Evolutionary conservation across 2,113 vertebrate species (phyloP).

Genomic region (Noturus placidus): DNA sequence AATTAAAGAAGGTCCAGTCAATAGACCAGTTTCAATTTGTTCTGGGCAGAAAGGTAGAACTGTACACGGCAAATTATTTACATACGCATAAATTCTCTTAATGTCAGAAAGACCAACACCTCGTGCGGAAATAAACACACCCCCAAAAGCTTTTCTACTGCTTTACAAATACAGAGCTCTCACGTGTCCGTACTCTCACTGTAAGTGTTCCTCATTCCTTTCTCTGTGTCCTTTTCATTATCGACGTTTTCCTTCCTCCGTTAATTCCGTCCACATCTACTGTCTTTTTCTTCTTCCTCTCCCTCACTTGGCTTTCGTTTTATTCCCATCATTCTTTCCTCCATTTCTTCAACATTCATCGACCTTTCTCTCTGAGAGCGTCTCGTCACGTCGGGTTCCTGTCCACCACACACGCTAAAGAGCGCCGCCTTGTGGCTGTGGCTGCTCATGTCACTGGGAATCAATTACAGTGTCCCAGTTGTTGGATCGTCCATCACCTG

Average conservation of each 20-base stretch:
- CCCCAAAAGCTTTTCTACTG: not conserved
- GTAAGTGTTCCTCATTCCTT: slow-evolving; percentile 20
- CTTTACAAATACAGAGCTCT: not conserved
- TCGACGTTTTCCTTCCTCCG: slow-evolving; percentile 29
- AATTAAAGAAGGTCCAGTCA: slow-evolving; percentile 33
- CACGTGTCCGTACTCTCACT: not conserved
- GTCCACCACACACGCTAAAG: not conserved
- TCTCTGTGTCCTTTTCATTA: slow-evolving; percentile 59
- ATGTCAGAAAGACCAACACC: slow-evolving; percentile 31
- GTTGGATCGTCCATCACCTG: not conserved
- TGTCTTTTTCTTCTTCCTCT: not conserved
- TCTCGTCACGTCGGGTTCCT: not conserved
- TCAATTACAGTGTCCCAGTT: not conserved
- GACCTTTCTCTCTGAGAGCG: slow-evolving; percentile 9
- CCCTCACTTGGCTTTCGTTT: slow-evolving; percentile 22
- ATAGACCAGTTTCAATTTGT: slow-evolving; percentile 33
- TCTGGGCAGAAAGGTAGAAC: slow-evolving; percentile 35
- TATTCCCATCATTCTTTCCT: slow-evolving; percentile 37
- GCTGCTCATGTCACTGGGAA: not conserved
- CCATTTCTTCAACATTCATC: not conserved
- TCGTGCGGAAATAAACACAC: not conserved
- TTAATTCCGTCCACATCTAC: not conserved
- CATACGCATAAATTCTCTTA: slow-evolving; percentile 18
- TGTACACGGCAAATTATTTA: slow-evolving; percentile 40
- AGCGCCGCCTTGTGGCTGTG: not conserved